Evolutionary conservation across 2,113 vertebrate species (phyloP).

Genomic region (Pholis gunnellus): DNA sequence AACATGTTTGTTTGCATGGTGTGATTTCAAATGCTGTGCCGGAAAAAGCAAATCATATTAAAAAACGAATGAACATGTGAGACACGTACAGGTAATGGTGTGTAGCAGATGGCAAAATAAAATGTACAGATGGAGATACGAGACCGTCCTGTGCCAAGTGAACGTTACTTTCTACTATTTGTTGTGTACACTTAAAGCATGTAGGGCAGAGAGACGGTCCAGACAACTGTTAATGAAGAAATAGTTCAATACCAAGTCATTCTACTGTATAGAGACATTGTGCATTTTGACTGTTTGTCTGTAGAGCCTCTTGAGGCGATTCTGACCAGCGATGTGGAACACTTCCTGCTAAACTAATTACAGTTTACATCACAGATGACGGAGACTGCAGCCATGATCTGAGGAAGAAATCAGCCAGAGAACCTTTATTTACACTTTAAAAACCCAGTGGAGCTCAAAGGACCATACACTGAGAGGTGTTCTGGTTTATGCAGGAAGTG

Average conservation of each 20-base stretch:
- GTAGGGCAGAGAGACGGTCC: not conserved
- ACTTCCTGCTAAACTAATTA: constrained; percentile 36
- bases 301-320: not conserved
- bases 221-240: not conserved
- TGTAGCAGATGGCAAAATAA: constrained; percentile 50
- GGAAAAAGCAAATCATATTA: constrained; percentile 92
- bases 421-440: not conserved
- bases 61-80: constrained; percentile 76
- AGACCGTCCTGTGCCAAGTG: not conserved
- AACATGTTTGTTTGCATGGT: constrained; percentile 96
- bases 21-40: constrained; percentile 99
- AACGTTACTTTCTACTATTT: not conserved
- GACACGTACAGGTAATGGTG: constrained; percentile 57
- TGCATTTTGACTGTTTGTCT: not conserved
- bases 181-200: not conserved
- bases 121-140: constrained; percentile 35
- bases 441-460: constrained; percentile 1
- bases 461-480: not conserved
- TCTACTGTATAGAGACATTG: not conserved
- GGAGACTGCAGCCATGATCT: constrained; percentile 26
- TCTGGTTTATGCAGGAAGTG: constrained; percentile 15
- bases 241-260: not conserved
- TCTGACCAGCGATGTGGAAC: constrained; percentile 24
- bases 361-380: constrained; percentile 28
- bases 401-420: not conserved